Evolutionary conservation across 2,113 vertebrate genomes (phyloP).

Genomic region (Otus sunia): DNA sequence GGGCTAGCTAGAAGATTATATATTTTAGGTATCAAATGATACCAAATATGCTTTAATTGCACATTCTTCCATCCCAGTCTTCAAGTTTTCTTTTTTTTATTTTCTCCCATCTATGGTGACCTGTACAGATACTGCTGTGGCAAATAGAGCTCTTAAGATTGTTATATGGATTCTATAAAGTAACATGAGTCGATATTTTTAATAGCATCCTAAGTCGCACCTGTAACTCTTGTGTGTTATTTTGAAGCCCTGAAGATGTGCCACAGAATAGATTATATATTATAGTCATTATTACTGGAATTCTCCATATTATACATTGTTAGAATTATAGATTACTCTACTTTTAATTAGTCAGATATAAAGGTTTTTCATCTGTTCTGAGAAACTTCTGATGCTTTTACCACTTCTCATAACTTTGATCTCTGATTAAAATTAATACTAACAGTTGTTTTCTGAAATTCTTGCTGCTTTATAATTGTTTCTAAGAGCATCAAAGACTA

Average conservation of each 20-base stretch:
- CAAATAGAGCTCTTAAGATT: background rate
- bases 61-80: background rate
- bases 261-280: background rate
- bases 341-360: background rate
- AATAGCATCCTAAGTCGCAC: background rate
- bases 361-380: background rate
- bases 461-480: background rate
- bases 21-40: background rate
- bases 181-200: background rate
- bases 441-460: background rate
- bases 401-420: slow-evolving; percentile 11
- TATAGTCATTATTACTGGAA: background rate
- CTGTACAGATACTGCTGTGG: background rate
- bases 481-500: slow-evolving; percentile 8
- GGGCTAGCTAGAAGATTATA: background rate
- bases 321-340: background rate
- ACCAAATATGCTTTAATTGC: background rate
- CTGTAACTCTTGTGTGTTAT: background rate
- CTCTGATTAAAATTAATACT: slow-evolving; percentile 2
- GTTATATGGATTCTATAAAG: background rate
- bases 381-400: background rate
- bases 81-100: background rate
- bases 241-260: background rate
- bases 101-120: background rate
- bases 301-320: background rate